phyloP scores from a whole-genome alignment of 2,888 invertebrate species.

The Trichopria drosophilae region DNA sequence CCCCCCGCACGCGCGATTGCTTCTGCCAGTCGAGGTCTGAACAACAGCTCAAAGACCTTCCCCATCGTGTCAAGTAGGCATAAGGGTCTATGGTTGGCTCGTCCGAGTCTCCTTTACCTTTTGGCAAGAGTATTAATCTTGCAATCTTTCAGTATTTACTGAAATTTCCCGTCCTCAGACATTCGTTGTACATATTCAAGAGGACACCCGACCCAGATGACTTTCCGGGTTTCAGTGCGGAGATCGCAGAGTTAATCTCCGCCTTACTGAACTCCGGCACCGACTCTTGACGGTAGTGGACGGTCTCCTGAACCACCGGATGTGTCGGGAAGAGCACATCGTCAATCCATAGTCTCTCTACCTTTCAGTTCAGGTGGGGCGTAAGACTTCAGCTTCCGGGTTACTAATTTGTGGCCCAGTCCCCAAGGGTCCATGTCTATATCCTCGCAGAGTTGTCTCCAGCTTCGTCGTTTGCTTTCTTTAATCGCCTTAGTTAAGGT shows the following conservation, averaged over 20 bases:
- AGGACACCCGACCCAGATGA: slow-evolving; percentile 8
- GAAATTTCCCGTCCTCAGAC: slow-evolving; percentile 3
- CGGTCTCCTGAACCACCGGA: no score
- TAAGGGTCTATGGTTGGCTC: no score
- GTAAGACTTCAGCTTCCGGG: slow-evolving; percentile 4
- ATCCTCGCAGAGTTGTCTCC: slow-evolving; percentile 32
- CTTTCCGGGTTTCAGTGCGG: background rate
- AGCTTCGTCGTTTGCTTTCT: slow-evolving; percentile 24
- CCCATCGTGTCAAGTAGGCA: background rate
- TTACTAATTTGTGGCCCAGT: slow-evolving; percentile 30
- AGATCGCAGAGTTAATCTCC: no score
- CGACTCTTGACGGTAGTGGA: no score
- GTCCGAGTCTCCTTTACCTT: no score
- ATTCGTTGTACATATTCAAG: background rate
- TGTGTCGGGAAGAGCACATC: slow-evolving; percentile 10
- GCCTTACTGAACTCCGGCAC: no score
- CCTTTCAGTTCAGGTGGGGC: background rate
- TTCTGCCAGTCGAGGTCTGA: background rate
- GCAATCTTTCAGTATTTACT: background rate
- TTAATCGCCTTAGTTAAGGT: background rate
- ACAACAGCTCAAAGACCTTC: slow-evolving; percentile 4
- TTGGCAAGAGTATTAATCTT: no score
- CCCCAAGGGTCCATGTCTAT: slow-evolving; percentile 34
- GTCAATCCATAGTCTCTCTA: background rate
- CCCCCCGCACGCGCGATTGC: background rate